Evolutionary conservation across 2,113 vertebrate species (phyloP).

Genomic region (Puffinus mauretanicus): DNA sequence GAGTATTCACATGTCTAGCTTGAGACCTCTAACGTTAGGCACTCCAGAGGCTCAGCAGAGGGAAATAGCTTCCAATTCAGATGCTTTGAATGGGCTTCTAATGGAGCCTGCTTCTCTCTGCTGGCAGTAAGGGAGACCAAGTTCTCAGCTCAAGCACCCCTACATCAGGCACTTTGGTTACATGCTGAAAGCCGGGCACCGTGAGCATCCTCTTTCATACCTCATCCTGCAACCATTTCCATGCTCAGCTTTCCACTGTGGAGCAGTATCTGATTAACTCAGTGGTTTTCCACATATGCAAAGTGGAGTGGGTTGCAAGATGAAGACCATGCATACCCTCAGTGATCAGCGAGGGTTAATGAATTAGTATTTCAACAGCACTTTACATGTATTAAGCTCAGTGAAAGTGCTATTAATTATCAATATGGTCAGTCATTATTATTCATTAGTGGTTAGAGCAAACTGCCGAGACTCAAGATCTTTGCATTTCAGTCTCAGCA

Average conservation of each 20-base stretch:
- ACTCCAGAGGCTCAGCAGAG: not conserved
- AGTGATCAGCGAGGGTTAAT: not conserved
- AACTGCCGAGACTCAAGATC: not conserved
- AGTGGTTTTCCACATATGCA: not conserved
- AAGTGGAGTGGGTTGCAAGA: not conserved
- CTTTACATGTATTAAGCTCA: not conserved
- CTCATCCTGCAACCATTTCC: not conserved
- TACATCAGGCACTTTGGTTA: not conserved
- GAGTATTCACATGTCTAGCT: constrained; percentile 8
- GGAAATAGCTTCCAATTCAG: not conserved
- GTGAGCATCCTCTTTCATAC: not conserved
- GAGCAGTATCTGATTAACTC: not conserved
- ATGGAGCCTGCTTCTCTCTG: not conserved
- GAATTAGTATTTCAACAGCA: not conserved
- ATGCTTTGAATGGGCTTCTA: not conserved
- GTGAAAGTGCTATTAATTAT: constrained; percentile 17
- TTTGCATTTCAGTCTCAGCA: not conserved
- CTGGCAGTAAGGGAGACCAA: not conserved
- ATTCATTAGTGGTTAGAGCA: constrained; percentile 22
- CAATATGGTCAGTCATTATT: not conserved
- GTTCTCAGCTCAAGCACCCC: not conserved
- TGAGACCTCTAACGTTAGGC: not conserved
- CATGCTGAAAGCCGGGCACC: not conserved
- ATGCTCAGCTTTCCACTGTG: not conserved
- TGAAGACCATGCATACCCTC: not conserved